Evolutionary conservation across 2,797 vertebrate species (phyloP), one percentile per base, ranked within the genome.

Genomic region (Bryconaethiops microstoma): DNA sequence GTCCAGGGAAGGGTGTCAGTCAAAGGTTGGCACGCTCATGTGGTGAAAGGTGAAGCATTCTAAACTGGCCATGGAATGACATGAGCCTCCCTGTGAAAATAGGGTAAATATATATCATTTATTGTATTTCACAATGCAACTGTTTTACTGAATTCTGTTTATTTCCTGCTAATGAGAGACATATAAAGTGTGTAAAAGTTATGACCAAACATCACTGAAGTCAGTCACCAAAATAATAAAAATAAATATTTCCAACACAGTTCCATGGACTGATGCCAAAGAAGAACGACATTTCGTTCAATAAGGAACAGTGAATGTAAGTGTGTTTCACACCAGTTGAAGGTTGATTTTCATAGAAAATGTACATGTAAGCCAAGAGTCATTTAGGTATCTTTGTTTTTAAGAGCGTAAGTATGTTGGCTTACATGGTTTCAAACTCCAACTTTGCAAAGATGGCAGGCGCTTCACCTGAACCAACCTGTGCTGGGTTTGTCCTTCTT

Each of bases 401-500:
- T n/a, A 19, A n/a, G 4, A 35, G n/a, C 21, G 19, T 57, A 57
- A 14, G 25, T 17, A 29, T 55, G 39, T 13, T 74, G 76, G 8
- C 63, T 79, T 62, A 70, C 8, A 75, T 21, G 59, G 57, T 35
- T 14, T 50, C 29, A 69, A 55, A 21, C 50, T 64, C 48, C 25
- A 2, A 14, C 73, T 50, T 63, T 59, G 50, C 69, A 16, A 35
- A 35, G 4, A 35, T 35, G 35, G 35, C 35, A 35, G 78, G 57
- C 7, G 10, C 19, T 16, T 48, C 67, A 81, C 68, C 80, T 62
- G 25, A 75, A 40, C 69, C 42, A 54, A 63, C 42, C 76, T 54
- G 52, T 40, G 2, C 63, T 59, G n/a, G 54, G 39, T 80, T 83
- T 64, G 60, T 48, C 74, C 81, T 77, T 78, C 82, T 77, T n/a